Evolutionary conservation across 2,888 invertebrate genomes (phyloP).

Genomic region (Netelia virgata): DNA sequence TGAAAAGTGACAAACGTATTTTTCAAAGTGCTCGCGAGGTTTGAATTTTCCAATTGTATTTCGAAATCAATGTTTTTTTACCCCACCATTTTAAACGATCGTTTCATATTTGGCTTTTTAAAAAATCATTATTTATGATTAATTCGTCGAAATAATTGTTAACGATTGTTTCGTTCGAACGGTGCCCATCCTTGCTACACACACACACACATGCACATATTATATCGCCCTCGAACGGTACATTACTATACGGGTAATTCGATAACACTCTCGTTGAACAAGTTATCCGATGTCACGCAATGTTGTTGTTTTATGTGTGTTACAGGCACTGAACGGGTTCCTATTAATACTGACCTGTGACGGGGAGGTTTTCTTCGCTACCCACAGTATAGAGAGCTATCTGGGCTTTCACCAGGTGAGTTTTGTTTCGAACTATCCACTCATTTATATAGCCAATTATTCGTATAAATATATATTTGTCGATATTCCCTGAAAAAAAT

Average conservation of each 20-base stretch:
- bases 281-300: constrained; percentile 70
- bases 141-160: too few relatives aligned
- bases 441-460: constrained; percentile 8
- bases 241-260: constrained; percentile 62
- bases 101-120: too few relatives aligned
- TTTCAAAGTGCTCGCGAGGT: too few relatives aligned
- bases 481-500: neutral
- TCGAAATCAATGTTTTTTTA: too few relatives aligned
- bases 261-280: constrained; percentile 68
- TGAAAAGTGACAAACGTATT: too few relatives aligned
- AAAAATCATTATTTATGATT: too few relatives aligned
- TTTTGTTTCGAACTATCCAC: constrained; percentile 69
- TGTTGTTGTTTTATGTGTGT: constrained; percentile 76
- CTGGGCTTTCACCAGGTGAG: constrained; percentile 99
- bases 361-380: constrained; percentile 99
- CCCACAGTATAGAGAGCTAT: constrained; percentile 99
- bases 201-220: constrained; percentile 1
- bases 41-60: too few relatives aligned
- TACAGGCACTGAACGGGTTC: constrained; percentile 99
- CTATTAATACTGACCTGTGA: constrained; percentile 99
- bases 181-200: too few relatives aligned
- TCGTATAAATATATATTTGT: neutral
- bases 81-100: too few relatives aligned
- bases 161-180: too few relatives aligned
- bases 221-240: constrained; percentile 45